These are phyloP conservation scores for Craniophora ligustri DNA, from an alignment of 2,888 invertebrate genomes.

Conservation along the genomic window DNA sequence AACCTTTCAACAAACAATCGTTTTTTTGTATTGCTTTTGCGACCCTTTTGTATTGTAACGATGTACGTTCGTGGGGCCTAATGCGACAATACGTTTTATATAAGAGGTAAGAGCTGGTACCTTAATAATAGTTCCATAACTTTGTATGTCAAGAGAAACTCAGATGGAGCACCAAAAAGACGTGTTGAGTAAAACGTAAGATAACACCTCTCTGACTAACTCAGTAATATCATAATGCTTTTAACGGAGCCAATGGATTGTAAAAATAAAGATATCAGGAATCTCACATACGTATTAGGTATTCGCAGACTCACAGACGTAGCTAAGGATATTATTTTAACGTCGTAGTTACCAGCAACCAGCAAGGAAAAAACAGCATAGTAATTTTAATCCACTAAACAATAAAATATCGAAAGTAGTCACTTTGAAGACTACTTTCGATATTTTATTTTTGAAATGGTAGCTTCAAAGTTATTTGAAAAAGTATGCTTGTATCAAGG, in stretches of 20 bases:
- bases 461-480: too few species aligned
- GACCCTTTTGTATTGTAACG: conserved; percentile 9
- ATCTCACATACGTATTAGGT: background rate
- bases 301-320: background rate
- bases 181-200: conserved; percentile 23
- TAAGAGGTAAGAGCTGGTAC: background rate
- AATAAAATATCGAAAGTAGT: too few species aligned
- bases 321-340: background rate
- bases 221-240: conserved; percentile 11
- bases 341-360: too few species aligned
- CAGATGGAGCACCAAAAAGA: background rate
- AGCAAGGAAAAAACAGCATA: too few species aligned
- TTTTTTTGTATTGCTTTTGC: conserved; percentile 10
- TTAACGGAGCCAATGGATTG: conserved; percentile 5
- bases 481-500: too few species aligned
- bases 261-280: conserved; percentile 1
- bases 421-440: too few species aligned
- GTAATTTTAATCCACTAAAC: too few species aligned
- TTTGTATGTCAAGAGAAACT: background rate
- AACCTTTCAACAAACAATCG: background rate
- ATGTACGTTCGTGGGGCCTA: conserved; percentile 1
- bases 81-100: background rate
- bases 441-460: too few species aligned
- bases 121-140: background rate
- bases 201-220: conserved; percentile 26